Base-by-base conservation (phyloP, 1,140 invertebrate species). In the Dendroctonus ponderosae region DNA sequence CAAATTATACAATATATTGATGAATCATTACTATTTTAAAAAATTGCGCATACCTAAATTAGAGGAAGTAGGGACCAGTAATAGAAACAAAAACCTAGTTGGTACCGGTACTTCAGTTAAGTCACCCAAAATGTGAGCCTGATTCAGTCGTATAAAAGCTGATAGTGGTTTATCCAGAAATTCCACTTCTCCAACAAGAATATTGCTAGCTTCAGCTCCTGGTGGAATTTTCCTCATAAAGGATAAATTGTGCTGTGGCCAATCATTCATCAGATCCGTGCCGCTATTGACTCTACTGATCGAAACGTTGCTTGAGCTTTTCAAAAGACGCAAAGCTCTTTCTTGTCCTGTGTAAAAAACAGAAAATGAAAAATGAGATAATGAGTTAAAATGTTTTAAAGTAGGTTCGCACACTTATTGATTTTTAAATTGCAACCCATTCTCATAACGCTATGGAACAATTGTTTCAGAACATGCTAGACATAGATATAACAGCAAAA, bases 151-250 rank as follows among this genome's bases (percentile, higher is more conserved):
- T 56, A 99, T 89, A 78, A 99, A 98, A 7, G 92, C 96, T 62
- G 93, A 93, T 50, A 98, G 79, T 0, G 93, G 89, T 76, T 93
- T 91, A 58, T 94, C 89, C 26, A 99, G 83, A 79, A 98, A 98
- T 78, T 99, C 95, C 5, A 99, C 92, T 82, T 99, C 96, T 7
- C 97, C 97, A 1, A 99, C 94, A 7, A 99, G 82, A 73, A 99
- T 97, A 79, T 98, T 99, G 53, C 94, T 94, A 3, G 96, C 95
- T 81, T 99, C 97, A 0, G 96, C 92, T 15, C 95, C 96, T 0
- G 87, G 86, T n/a, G 96, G 97, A 75, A 99, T 96, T 83, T 99
- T 99, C 46, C 92, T 85, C 94, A 98, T 96, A 73, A 98, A 98
- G 73, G 96, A 87, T 56, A 89, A 89, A 80, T 98, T 98, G 85